A percentile compares a stretch with the other conserved stretches of the same genome.
phyloP scores from a whole-genome alignment of 2,113 vertebrate genomes.

The Sinocyclocheilus anshuiensis region DNA sequence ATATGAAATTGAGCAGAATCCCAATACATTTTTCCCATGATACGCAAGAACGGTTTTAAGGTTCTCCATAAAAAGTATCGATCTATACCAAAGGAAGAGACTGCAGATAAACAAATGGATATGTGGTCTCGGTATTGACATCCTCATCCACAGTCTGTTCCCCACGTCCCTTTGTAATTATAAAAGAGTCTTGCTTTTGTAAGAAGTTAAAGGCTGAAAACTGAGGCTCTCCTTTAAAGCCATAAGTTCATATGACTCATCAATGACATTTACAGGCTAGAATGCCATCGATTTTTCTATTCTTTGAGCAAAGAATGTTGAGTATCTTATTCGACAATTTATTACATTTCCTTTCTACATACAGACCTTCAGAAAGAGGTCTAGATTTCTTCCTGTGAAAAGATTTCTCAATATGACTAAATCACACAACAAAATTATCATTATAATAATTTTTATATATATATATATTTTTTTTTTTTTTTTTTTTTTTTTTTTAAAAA shows the following conservation, averaged over 20 bases:
- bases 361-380: background rate
- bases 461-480: no score
- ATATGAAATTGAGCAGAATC: background rate
- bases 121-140: slow-evolving; percentile 26
- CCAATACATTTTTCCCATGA: background rate
- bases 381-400: background rate
- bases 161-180: slow-evolving; percentile 23
- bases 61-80: slow-evolving; percentile 22
- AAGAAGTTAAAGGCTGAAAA: slow-evolving; percentile 3
- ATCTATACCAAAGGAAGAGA: slow-evolving; percentile 28
- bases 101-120: slow-evolving; percentile 36
- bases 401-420: no score
- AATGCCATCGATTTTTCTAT: background rate
- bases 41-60: background rate
- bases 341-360: background rate
- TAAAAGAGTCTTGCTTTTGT: background rate
- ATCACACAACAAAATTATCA: background rate
- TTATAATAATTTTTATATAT: no score
- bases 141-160: background rate
- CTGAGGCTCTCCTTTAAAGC: background rate
- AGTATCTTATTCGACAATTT: background rate
- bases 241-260: slow-evolving; percentile 19
- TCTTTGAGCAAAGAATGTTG: background rate
- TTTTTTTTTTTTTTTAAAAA: no score
- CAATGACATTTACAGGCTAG: slow-evolving; percentile 10